Evolutionary conservation across 2,113 vertebrate genomes (phyloP).

Genomic region (Astatoreochromis straeleni): DNA sequence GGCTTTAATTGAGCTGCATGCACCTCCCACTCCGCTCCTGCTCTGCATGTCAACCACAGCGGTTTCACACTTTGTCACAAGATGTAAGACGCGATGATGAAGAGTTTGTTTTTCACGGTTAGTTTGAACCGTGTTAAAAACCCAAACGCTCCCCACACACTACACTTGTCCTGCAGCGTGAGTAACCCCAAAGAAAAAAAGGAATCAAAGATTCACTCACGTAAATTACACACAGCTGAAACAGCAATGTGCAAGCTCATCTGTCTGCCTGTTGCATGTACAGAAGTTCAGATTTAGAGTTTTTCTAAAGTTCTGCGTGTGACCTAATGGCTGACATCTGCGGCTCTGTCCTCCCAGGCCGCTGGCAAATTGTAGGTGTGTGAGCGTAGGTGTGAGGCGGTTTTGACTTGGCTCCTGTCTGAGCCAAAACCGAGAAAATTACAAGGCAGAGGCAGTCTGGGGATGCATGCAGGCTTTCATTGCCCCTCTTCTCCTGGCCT

Average conservation of each 20-base stretch:
- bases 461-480: slow-evolving; percentile 13
- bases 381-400: slow-evolving; percentile 14
- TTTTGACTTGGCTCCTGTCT: slow-evolving; percentile 47
- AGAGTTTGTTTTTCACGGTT: neutral
- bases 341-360: slow-evolving; percentile 35
- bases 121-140: neutral
- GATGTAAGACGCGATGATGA: neutral
- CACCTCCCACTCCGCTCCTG: neutral
- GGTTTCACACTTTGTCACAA: neutral
- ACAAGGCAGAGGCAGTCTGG: slow-evolving; percentile 49
- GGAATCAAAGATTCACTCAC: neutral
- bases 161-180: neutral
- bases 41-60: neutral
- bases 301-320: neutral
- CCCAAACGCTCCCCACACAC: neutral
- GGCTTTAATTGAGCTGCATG: neutral
- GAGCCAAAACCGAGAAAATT: slow-evolving; percentile 44
- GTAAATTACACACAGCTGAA: neutral
- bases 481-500: slow-evolving; percentile 13
- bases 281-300: neutral
- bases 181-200: neutral
- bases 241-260: neutral
- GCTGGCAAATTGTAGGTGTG: slow-evolving; percentile 55
- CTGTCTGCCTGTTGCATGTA: neutral
- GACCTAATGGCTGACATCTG: slow-evolving; percentile 25